Evolutionary conservation across 1,140 invertebrate species (phyloP).

Genomic region (Oreohelix idahoensis): DNA sequence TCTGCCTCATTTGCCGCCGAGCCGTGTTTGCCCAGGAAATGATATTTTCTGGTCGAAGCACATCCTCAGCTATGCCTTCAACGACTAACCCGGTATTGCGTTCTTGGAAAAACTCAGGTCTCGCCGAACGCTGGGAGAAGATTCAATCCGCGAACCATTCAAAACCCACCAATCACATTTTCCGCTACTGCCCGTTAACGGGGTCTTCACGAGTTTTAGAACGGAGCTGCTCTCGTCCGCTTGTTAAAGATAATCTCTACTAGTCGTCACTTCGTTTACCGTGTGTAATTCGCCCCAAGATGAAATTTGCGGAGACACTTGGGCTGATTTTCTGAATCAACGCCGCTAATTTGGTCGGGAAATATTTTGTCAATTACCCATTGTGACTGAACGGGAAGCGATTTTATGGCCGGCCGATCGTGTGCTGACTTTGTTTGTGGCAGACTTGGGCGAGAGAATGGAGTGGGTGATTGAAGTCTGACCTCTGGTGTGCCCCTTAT

Average conservation of each 20-base stretch:
- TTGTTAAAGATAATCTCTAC: constrained; percentile 40
- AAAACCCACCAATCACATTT: constrained; percentile 40
- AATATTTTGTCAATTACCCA: constrained; percentile 45
- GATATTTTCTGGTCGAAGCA: constrained; percentile 36
- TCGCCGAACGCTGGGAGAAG: constrained; percentile 12
- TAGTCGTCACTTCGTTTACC: constrained; percentile 37
- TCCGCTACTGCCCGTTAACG: neutral
- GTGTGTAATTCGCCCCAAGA: constrained; percentile 39
- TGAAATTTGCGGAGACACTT: constrained; percentile 41
- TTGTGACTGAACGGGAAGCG: constrained; percentile 32
- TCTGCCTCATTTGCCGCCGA: constrained; percentile 36
- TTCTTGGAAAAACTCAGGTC: constrained; percentile 23
- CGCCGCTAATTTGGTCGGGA: constrained; percentile 39
- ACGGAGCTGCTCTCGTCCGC: constrained; percentile 28
- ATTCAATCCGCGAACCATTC: constrained; percentile 41
- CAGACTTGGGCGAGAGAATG: constrained; percentile 18
- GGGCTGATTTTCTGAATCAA: constrained; percentile 34
- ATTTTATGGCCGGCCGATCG: constrained; percentile 37
- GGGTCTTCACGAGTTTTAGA: neutral
- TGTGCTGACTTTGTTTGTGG: constrained; percentile 31
- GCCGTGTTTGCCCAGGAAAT: constrained; percentile 39
- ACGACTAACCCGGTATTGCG: constrained; percentile 26
- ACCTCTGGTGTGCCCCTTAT: constrained; percentile 7
- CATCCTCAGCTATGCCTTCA: constrained; percentile 20
- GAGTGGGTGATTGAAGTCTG: constrained; percentile 33